Conservation (phyloP, 1,140 invertebrate genomes). For the Formica selysi region DNA sequence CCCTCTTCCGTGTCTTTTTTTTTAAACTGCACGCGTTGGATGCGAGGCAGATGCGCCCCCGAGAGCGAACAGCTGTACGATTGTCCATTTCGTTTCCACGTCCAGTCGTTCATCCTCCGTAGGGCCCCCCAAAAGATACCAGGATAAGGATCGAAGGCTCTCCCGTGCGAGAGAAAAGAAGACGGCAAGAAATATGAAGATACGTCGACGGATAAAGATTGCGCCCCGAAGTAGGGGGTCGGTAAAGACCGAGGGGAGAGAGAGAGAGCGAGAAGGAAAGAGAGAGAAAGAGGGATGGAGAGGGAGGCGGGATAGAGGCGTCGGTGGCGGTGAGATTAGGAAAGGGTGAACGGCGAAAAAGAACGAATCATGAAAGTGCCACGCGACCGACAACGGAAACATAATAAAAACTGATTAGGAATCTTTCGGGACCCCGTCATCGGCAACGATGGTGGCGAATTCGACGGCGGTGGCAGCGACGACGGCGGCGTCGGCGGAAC, state of each 20-base stretch:
- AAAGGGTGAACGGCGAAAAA: slow-evolving; percentile 40
- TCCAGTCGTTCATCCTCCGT: slow-evolving; percentile 73
- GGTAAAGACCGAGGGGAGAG: slow-evolving; percentile 5
- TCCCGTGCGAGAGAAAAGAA: slow-evolving; percentile 42
- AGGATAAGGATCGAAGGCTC: slow-evolving; percentile 72
- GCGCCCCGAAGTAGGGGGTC: slow-evolving; percentile 41
- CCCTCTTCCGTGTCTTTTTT: slow-evolving; percentile 54
- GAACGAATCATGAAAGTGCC: slow-evolving; percentile 70
- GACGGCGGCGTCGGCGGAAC: slow-evolving; percentile 63
- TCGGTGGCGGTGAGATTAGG: slow-evolving; percentile 48
- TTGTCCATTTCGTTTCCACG: slow-evolving; percentile 79
- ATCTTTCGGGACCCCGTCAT: slow-evolving; percentile 71
- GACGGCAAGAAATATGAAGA: slow-evolving; percentile 62
- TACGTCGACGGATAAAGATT: slow-evolving; percentile 69
- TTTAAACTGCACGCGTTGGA: slow-evolving; percentile 70
- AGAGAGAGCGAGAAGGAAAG: not conserved
- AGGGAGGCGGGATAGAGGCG: not conserved
- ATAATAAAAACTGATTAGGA: slow-evolving; percentile 77
- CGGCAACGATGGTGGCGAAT: slow-evolving; percentile 27
- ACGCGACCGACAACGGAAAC: slow-evolving; percentile 75
- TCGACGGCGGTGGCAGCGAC: slow-evolving; percentile 29
- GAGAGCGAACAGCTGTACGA: slow-evolving; percentile 81
- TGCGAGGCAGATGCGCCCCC: slow-evolving; percentile 81
- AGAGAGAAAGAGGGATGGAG: not conserved
- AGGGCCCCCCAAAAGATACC: slow-evolving; percentile 72